Evolutionary conservation across 1,140 invertebrate genomes (phyloP).

Genomic region (Holcopasites calliopsidis): DNA sequence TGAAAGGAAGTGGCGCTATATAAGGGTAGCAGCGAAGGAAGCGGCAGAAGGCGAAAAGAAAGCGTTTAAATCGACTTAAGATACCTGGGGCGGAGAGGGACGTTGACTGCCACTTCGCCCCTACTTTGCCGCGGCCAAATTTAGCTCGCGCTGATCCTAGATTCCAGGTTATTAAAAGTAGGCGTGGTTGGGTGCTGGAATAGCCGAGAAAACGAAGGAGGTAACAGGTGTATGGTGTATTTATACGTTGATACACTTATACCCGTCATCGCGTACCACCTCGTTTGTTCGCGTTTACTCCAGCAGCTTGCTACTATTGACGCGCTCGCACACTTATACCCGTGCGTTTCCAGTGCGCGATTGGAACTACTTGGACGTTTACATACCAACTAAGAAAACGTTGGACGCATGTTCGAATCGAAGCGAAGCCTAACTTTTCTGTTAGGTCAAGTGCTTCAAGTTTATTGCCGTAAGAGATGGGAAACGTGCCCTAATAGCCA

Average conservation of each 20-base stretch:
- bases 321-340: too few species aligned
- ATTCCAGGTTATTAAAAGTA: constrained; percentile 78
- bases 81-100: neutral
- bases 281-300: constrained; percentile 29
- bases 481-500: too few species aligned
- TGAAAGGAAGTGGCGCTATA: constrained; percentile 55
- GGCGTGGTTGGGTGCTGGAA: constrained; percentile 64
- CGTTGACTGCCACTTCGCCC: constrained; percentile 23
- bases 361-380: too few species aligned
- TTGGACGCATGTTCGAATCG: too few species aligned
- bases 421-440: too few species aligned
- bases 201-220: constrained; percentile 59
- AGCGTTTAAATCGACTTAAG: constrained; percentile 14
- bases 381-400: too few species aligned
- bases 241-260: constrained; percentile 69
- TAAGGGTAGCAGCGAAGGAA: constrained; percentile 53
- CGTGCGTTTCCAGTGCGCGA: too few species aligned
- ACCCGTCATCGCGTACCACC: constrained; percentile 54
- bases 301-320: too few species aligned
- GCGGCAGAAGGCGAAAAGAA: neutral
- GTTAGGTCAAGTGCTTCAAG: too few species aligned
- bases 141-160: constrained; percentile 66
- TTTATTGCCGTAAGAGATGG: too few species aligned
- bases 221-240: constrained; percentile 76
- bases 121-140: constrained; percentile 63